Evolutionary conservation across 2,113 vertebrate species (phyloP), one percentile per base, ranked within the genome.

Genomic region (Tachysurus fulvidraco): DNA sequence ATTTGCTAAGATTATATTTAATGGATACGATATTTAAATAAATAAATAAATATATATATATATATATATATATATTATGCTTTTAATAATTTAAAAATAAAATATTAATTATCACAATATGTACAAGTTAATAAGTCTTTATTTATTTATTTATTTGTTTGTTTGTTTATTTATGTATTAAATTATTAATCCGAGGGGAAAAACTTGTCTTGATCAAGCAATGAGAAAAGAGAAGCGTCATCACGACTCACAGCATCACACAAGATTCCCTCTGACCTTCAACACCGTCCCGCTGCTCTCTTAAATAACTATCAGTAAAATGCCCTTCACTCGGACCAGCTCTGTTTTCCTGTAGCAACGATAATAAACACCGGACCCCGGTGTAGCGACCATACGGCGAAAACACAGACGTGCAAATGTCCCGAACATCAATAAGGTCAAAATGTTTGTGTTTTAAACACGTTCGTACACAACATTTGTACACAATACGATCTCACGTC

Each of bases 221-320:
- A 44, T 36, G 36, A 73, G 5, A 73, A 46, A 12, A 73, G 44
- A 52, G 25, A 36, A n/a, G 46, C 46, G 8, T 50, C 46, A 36
- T 69, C n/a, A 21, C 2, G 3, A 69, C 67, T 83, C 81, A 50
- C 46, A 50, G 46, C 46, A 50, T 50, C 46, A 50, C 52, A 25
- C 64, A 83, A 28, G 21, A 77, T 54, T 57, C 77, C 36, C 28
- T 79, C 67, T 59, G 65, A 84, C 52, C 65, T 57, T 73, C 62
- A 46, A 62, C 25, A 19, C 6, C 4, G 62, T 76, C 55, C 76
- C 25, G 65, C 50, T 85, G 50, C 25, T 62, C 44, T 79, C n/a
- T 54, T 81, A 23, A 28, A 73, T n/a, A 62, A 41, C 76, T 74
- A 74, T 62, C 55, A 81, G 9, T 65, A 28, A 41, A 73, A 21